Conservation (phyloP, 2,797 vertebrate genomes). For the Tinamus major region DNA sequence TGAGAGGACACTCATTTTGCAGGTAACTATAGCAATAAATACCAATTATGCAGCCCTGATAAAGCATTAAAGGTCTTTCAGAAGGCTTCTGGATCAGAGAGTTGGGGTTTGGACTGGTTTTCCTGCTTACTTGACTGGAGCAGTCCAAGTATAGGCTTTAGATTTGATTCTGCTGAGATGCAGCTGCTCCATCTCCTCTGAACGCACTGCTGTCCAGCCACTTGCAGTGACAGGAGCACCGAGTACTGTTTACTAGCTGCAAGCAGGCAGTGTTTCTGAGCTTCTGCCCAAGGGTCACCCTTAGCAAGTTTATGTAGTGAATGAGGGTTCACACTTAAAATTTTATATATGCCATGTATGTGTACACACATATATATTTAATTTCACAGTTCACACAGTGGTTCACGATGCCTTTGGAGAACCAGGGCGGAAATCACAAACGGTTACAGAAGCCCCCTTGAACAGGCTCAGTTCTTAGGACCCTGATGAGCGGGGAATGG, state of each 20-base stretch:
- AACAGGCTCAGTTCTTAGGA: background rate
- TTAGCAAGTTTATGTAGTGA: no score
- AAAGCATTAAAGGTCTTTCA: background rate
- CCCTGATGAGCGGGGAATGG: background rate
- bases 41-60: rapidly evolving
- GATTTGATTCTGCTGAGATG: rapidly evolving
- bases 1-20: background rate
- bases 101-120: background rate
- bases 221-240: no score
- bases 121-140: background rate
- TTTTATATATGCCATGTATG: no score
- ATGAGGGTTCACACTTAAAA: background rate
- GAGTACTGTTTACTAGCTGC: no score
- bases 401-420: background rate
- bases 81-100: background rate
- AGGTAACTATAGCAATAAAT: rapidly evolving
- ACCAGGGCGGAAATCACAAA: background rate
- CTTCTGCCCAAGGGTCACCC: background rate
- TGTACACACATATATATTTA: no score
- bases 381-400: background rate
- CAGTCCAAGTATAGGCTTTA: background rate
- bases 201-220: background rate
- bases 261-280: background rate
- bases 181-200: no score
- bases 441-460: background rate